Percentiles rank a stretch among this genome's conserved stretches.
Conservation (phyloP, 2,888 invertebrate species). For the Zelleria hepariella region DNA sequence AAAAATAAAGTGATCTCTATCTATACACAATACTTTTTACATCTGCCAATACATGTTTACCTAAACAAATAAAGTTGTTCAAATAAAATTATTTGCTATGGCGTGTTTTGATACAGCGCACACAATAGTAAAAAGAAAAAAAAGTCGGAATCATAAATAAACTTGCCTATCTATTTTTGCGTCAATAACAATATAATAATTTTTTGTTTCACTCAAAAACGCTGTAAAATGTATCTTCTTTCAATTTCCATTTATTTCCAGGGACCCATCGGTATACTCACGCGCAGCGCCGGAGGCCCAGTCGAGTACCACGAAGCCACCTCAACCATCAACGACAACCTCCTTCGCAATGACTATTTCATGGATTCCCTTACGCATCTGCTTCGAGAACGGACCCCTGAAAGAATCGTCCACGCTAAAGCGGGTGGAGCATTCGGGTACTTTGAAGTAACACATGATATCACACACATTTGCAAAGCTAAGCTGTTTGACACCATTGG, state of each 20-base stretch:
- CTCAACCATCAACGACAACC: constrained; percentile 80
- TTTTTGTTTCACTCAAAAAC: not conserved
- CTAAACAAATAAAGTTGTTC: no score
- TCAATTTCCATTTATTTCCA: constrained; percentile 29
- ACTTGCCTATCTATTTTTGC: no score
- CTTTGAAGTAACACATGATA: constrained; percentile 87
- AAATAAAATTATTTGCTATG: not conserved
- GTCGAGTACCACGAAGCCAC: constrained; percentile 78
- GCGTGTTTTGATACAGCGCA: not conserved
- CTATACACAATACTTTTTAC: no score
- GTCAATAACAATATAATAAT: not conserved
- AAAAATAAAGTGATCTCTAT: no score
- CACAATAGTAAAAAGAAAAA: not conserved
- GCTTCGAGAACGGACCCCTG: constrained; percentile 89
- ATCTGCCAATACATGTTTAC: no score
- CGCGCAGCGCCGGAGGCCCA: constrained; percentile 83
- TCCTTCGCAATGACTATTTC: constrained; percentile 84
- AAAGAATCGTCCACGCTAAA: constrained; percentile 93
- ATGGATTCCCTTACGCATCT: constrained; percentile 84
- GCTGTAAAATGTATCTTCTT: not conserved
- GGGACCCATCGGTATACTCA: constrained; percentile 69
- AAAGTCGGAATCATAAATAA: not conserved
- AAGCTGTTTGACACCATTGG: constrained; percentile 80
- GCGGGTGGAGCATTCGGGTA: constrained; percentile 91
- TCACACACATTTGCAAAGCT: constrained; percentile 81